Percentiles rank a stretch among this genome's conserved stretches.
phyloP scores from a whole-genome alignment of 2,113 vertebrate genomes.

The Glaucidium brasilianum region DNA sequence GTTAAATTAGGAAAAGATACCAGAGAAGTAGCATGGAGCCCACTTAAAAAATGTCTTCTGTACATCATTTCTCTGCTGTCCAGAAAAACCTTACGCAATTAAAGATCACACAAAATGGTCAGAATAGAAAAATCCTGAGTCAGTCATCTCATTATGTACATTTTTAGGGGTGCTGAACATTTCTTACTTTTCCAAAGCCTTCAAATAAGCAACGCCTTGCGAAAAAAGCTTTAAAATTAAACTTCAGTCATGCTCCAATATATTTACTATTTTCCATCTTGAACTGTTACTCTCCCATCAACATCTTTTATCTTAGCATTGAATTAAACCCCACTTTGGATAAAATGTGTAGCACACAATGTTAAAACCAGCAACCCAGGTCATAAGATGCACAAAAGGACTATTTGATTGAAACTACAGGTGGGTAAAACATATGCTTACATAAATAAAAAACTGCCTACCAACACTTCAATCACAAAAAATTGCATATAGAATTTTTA shows the following conservation, averaged over 20 bases:
- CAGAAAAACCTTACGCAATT: neutral
- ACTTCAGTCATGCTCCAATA: neutral
- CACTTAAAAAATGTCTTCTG: neutral
- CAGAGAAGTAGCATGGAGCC: accelerated
- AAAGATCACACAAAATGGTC: neutral
- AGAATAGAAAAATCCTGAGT: neutral
- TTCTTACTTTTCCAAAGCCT: neutral
- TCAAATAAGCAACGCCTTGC: neutral
- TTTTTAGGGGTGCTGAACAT: neutral
- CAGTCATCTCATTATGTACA: neutral
- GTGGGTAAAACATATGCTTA: neutral
- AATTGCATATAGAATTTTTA: neutral
- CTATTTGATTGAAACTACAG: neutral
- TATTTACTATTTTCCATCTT: neutral
- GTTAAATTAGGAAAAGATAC: neutral
- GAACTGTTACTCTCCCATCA: neutral
- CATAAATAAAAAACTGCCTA: neutral
- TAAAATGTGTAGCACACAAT: neutral
- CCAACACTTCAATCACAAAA: neutral
- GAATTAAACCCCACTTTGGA: neutral
- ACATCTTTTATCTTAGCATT: neutral
- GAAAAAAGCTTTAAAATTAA: neutral
- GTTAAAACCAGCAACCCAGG: neutral
- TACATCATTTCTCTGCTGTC: neutral
- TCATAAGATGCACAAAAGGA: neutral